These are phyloP conservation scores for Tiphia femorata DNA, from an alignment of 2,888 invertebrate species.

Conservation along the genomic window DNA sequence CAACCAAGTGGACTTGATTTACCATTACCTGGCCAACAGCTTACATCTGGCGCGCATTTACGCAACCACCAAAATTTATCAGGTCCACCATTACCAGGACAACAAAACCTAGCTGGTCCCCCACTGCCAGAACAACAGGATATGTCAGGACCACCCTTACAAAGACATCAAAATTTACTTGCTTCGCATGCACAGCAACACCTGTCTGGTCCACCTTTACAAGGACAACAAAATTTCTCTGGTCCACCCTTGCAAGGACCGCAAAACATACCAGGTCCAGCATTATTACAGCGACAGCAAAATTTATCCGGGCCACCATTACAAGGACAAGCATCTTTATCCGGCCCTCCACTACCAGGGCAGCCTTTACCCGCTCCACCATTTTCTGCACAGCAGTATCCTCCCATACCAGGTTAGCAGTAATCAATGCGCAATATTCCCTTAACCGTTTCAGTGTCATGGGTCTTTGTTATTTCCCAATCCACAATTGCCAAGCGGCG, in stretches of 20 bases:
- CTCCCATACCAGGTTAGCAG: slow-evolving; percentile 37
- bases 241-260: slow-evolving; percentile 37
- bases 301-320: not conserved
- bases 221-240: slow-evolving; percentile 23
- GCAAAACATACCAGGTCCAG: slow-evolving; percentile 25
- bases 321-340: slow-evolving; percentile 18
- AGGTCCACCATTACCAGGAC: slow-evolving; percentile 37
- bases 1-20: slow-evolving; percentile 10
- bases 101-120: slow-evolving; percentile 25
- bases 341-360: slow-evolving; percentile 39
- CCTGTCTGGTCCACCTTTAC: not conserved
- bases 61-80: slow-evolving; percentile 18
- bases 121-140: slow-evolving; percentile 28
- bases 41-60: not conserved
- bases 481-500: too few relatives aligned
- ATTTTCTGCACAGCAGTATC: slow-evolving; percentile 35
- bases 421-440: not conserved
- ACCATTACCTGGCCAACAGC: not conserved
- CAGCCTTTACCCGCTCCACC: slow-evolving; percentile 43
- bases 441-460: too few relatives aligned
- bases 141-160: slow-evolving; percentile 25
- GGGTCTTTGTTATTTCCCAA: too few relatives aligned
- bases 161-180: slow-evolving; percentile 37
- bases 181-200: slow-evolving; percentile 2
- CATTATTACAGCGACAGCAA: slow-evolving; percentile 13